These are phyloP conservation scores for Agriotes lineatus DNA, from an alignment of 2,888 invertebrate genomes.

Conservation along the genomic window DNA sequence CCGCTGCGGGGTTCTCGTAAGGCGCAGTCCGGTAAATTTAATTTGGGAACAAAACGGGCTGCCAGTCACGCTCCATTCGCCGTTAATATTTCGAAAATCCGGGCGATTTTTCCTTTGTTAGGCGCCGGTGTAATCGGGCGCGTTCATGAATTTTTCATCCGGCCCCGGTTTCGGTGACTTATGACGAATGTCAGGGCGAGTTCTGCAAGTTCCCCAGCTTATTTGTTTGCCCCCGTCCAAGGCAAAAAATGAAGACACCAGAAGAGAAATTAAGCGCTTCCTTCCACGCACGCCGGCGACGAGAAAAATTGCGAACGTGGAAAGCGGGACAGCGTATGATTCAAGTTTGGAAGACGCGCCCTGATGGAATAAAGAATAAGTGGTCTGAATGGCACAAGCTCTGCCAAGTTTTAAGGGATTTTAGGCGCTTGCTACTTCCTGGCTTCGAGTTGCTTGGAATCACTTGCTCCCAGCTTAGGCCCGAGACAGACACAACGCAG, in stretches of 20 bases:
- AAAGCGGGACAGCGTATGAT: not conserved
- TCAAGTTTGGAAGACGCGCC: not conserved
- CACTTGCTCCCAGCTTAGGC: not conserved
- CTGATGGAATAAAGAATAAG: conserved; percentile 6
- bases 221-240: not conserved
- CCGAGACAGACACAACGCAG: conserved; percentile 1
- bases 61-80: not conserved
- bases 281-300: not conserved
- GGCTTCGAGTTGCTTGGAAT: conserved; percentile 13
- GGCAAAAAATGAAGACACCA: not conserved
- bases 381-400: not conserved
- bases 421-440: conserved; percentile 11
- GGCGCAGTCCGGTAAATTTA: not conserved
- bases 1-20: conserved; percentile 1
- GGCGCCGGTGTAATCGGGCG: not conserved
- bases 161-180: not conserved
- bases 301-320: not conserved
- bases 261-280: not conserved
- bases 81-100: not conserved
- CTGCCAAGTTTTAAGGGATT: conserved; percentile 4
- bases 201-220: not conserved
- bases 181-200: conserved; percentile 4
- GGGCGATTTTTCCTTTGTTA: not conserved
- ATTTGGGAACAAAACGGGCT: conserved; percentile 7
- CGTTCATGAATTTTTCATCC: conserved; percentile 15